Evolutionary conservation across 2,113 vertebrate genomes (phyloP), one percentile per base, ranked within the genome.

Genomic region (Triplophysa siluroides): DNA sequence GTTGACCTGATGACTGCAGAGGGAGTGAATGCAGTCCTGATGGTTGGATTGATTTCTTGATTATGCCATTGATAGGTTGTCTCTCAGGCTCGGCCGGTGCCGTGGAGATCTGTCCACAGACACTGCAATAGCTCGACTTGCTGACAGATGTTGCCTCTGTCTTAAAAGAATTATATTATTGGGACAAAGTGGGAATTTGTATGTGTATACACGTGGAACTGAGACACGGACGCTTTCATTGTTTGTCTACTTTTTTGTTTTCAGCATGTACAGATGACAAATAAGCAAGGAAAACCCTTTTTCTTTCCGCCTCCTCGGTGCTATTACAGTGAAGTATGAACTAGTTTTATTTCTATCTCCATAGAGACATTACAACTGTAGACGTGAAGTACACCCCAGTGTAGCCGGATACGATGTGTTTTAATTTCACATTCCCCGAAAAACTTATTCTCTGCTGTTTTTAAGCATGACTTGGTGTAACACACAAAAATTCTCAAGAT

Each of bases 41-140:
- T 81, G 76, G 82, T 69, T 68, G 66, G 80, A 83, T 81, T 73
- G 79, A 81, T 81, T 80, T 70, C 63, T 26, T 78, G 81, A 85
- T 85, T 72, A 80, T 78, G 38, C 58, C 70, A 85, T 80, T 85
- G 81, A 80, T 80, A 73, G 58, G 21, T 54, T 63, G 45, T 74
- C 29, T 83, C 68, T 60, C 60, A n/a, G 67, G 18, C 50, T 60
- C 8, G 41, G 60, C 66, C 67, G 33, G 61, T 21, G 2, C 18
- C 11, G 52, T 45, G 54, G 43, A 43, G 19, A 62, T 75, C 69
- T 79, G 26, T 60, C 52, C 50, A 18, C 43, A 19, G 41, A 26
- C 47, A 50, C 33, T 33, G 16, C 23, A 24, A 47, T 19, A 61
- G 62, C 76, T 68, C 66, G 66, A 2, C 58, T n/a, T 81, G n/a